A percentile compares a stretch with the other conserved stretches of the same genome.
phyloP scores from a whole-genome alignment of 1,140 invertebrate species.

The Drosophila ficusphila region DNA sequence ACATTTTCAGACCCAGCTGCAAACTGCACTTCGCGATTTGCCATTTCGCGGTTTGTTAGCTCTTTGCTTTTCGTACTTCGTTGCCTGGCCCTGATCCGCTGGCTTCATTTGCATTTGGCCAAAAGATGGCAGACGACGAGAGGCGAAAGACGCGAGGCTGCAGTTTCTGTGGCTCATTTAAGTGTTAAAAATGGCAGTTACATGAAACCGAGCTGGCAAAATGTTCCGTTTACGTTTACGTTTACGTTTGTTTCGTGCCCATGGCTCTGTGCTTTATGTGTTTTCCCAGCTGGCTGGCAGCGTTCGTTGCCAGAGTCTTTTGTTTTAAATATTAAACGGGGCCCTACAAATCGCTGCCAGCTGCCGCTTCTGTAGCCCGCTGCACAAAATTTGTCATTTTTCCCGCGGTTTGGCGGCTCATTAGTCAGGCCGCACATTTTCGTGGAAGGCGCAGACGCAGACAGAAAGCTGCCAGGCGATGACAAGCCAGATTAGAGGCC shows the following conservation, averaged over 20 bases:
- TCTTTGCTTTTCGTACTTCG: slow-evolving; percentile 38
- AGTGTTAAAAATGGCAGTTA: slow-evolving; percentile 82
- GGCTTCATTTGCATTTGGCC: slow-evolving; percentile 72
- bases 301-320: slow-evolving; percentile 70
- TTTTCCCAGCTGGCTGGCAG: slow-evolving; percentile 27
- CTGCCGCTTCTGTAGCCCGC: slow-evolving; percentile 27
- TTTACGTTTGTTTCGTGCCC: slow-evolving; percentile 68
- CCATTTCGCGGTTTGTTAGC: slow-evolving; percentile 49
- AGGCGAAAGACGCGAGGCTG: slow-evolving; percentile 4
- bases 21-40: slow-evolving; percentile 20
- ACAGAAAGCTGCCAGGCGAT: slow-evolving; percentile 80
- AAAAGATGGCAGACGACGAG: slow-evolving; percentile 16
- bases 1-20: slow-evolving; percentile 57
- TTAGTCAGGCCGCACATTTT: slow-evolving; percentile 80
- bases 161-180: slow-evolving; percentile 62
- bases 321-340: slow-evolving; percentile 80
- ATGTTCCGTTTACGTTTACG: slow-evolving; percentile 76
- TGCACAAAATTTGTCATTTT: slow-evolving; percentile 79
- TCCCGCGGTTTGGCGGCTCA: slow-evolving; percentile 79
- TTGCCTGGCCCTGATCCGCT: slow-evolving; percentile 39
- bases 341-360: slow-evolving; percentile 73
- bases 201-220: slow-evolving; percentile 60
- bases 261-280: slow-evolving; percentile 42
- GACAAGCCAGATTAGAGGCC: slow-evolving; percentile 71
- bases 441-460: slow-evolving; percentile 64